Evolutionary conservation across 2,797 vertebrate species (phyloP), one percentile per base, ranked within the genome.

Genomic region (Astyanax mexicanus): DNA sequence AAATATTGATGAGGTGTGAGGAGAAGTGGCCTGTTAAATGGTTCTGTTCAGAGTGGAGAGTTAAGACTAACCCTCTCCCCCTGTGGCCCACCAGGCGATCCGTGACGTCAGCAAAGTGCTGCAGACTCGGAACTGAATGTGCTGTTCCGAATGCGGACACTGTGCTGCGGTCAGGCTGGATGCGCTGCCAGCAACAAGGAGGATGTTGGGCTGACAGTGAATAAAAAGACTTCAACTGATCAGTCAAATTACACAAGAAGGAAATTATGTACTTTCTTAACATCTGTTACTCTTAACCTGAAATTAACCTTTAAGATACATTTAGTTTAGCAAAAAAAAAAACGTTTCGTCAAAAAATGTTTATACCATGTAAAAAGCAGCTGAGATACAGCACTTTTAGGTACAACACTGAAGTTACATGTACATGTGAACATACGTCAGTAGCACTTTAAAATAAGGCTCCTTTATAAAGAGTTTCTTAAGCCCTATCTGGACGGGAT

Each of bases 1-100:
- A 94, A 94, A 94, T 93, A 94, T 94, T 94, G 86, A 94, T 94
- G 89, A 86, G 85, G 72, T 82, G 77, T 71, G 79, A 85, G 81
- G 84, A 89, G 85, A 84, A 89, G 87, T 90, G 88, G 87, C 66
- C 68, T 57, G 81, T 77, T 87, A 87, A 85, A 87, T 86, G 82
- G 75, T 78, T 52, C 69, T 84, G 60, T 73, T 75, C 25, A 32
- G 64, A 75, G 67, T 66, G 51, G 71, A 49, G 64, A 75, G 58
- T 61, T 67, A 70, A 67, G 65, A 77, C 70, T 66, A 69, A 78
- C 75, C 75, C 74, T 21, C 42, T 68, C 77, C 64, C 68, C 32
- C 47, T 64, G 72, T 51, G 27, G 58, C 72, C 52, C 52, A 66
- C 54, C 25, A 80, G 81, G 61, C 65, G 55, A 69, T 64, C 44